phyloP scores from a whole-genome alignment of 2,797 vertebrate species.

The Spinus olivaceus region DNA sequence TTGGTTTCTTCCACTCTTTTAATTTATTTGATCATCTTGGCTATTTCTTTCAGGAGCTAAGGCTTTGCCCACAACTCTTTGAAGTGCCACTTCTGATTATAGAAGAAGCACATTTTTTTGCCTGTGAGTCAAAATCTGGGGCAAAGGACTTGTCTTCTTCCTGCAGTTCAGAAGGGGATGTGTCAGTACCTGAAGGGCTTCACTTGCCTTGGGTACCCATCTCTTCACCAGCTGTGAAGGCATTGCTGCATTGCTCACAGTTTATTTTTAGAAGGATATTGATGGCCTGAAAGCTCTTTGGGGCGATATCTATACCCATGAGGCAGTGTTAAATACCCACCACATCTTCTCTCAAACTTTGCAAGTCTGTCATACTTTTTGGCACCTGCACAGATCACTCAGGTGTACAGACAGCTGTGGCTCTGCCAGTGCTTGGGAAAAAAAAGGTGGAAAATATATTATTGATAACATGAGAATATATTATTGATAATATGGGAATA shows the following conservation, averaged over 20 bases:
- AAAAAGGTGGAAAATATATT: not conserved
- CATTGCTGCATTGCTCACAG: not conserved
- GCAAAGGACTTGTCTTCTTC: not conserved
- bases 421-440: not conserved
- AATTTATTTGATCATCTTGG: not conserved
- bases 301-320: not conserved
- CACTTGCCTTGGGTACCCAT: not conserved
- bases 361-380: not conserved
- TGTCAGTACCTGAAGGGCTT: not conserved
- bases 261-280: slow-evolving; percentile 34
- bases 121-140: not conserved
- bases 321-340: not conserved
- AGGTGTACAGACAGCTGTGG: not conserved
- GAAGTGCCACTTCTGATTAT: not conserved
- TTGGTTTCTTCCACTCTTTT: not conserved
- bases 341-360: not conserved
- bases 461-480: not conserved
- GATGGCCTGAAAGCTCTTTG: slow-evolving; percentile 1
- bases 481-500: not conserved
- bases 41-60: not conserved
- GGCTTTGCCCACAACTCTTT: not conserved
- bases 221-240: not conserved
- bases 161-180: not conserved
- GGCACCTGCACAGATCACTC: not conserved
- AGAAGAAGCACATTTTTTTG: not conserved